Evolutionary conservation across 2,888 invertebrate species (phyloP).

Genomic region (Nebria salina): DNA sequence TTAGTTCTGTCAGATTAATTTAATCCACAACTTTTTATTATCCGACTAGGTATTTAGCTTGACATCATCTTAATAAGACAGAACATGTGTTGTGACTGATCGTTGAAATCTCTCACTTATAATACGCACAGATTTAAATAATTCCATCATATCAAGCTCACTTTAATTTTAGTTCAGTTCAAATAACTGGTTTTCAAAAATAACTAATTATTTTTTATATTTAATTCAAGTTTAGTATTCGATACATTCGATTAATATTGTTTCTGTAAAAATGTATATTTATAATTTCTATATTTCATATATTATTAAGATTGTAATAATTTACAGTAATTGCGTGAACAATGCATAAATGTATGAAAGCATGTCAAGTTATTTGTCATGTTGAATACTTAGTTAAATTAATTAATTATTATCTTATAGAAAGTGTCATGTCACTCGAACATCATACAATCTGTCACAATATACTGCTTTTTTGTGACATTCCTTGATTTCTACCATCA

Average conservation of each 20-base stretch:
- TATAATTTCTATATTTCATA: not conserved
- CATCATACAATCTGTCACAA: slow-evolving; percentile 22
- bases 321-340: not conserved
- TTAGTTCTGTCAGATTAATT: slow-evolving; percentile 30
- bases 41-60: slow-evolving; percentile 11
- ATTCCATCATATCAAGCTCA: not conserved
- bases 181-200: not conserved
- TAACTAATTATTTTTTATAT: not conserved
- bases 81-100: slow-evolving; percentile 22
- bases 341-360: slow-evolving; percentile 7
- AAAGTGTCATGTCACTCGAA: slow-evolving; percentile 20
- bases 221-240: no score
- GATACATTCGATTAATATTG: no score
- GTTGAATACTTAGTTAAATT: slow-evolving; percentile 8
- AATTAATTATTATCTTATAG: slow-evolving; percentile 25
- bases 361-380: not conserved
- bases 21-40: slow-evolving; percentile 30
- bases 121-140: slow-evolving; percentile 7
- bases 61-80: slow-evolving; percentile 10
- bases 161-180: not conserved
- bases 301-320: not conserved
- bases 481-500: slow-evolving; percentile 12
- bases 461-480: slow-evolving; percentile 9
- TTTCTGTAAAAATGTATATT: no score
- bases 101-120: slow-evolving; percentile 16